Evolutionary conservation across 1,140 invertebrate species (phyloP).

Genomic region (Dreissena polymorpha): DNA sequence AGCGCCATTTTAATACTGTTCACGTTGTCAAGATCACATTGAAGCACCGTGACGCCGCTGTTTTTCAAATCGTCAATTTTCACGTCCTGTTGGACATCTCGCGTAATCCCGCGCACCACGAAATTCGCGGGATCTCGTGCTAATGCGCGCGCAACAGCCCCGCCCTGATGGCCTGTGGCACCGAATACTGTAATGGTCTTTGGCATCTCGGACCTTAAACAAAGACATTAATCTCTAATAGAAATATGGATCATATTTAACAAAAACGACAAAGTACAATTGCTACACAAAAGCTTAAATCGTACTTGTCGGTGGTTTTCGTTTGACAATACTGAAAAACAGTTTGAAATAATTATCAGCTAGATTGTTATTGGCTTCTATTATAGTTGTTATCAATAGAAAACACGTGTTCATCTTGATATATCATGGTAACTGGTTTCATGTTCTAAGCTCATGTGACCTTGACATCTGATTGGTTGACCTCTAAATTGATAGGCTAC

Average conservation of each 20-base stretch:
- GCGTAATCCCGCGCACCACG: conserved; percentile 53
- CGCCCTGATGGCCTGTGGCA: conserved; percentile 56
- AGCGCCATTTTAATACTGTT: conserved; percentile 60
- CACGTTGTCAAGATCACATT: conserved; percentile 57
- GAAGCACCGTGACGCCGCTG: conserved; percentile 51
- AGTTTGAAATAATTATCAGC: no score
- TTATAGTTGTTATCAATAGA: neutral
- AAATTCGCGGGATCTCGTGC: conserved; percentile 43
- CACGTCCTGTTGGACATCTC: conserved; percentile 45
- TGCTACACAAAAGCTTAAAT: neutral
- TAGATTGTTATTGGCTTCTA: no score
- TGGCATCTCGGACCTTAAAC: conserved; percentile 28
- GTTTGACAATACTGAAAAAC: no score
- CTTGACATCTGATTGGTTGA: no score
- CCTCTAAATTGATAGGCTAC: no score
- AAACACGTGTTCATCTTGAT: neutral
- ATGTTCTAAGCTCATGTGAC: neutral
- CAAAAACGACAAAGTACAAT: neutral
- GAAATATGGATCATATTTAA: neutral
- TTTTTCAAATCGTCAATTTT: conserved; percentile 40
- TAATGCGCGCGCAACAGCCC: conserved; percentile 55
- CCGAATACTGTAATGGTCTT: conserved; percentile 53
- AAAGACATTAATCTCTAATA: neutral
- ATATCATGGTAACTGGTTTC: neutral
- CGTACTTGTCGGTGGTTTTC: no score